Evolutionary conservation across 2,113 vertebrate species (phyloP).

Genomic region (Entomyzon cyanotis): DNA sequence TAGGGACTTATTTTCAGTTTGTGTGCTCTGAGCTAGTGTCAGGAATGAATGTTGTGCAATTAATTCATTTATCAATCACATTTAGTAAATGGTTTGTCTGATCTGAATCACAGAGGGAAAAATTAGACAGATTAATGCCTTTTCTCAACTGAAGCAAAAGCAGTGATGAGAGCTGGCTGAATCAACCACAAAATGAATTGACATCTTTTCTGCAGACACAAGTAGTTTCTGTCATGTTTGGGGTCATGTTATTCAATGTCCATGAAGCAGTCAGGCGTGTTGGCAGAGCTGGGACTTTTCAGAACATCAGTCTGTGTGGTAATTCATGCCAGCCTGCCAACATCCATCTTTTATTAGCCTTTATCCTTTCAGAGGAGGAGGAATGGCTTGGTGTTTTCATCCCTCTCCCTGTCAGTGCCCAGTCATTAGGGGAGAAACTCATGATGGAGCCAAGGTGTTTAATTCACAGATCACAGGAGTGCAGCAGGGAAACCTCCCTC

Average conservation of each 20-base stretch:
- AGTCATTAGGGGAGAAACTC: background rate
- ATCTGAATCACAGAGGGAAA: slow-evolving; percentile 10
- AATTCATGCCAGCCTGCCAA: slow-evolving; percentile 20
- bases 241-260: background rate
- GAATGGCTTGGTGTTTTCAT: background rate
- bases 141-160: slow-evolving; percentile 16
- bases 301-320: background rate
- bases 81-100: slow-evolving; percentile 15
- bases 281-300: slow-evolving; percentile 19
- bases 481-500: background rate
- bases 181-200: background rate
- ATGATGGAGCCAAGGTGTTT: background rate
- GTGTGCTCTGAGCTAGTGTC: background rate
- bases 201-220: background rate
- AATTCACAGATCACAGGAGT: background rate
- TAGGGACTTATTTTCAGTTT: slow-evolving; percentile 5
- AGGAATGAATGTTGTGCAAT: background rate
- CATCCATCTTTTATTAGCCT: background rate
- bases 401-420: background rate
- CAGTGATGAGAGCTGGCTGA: slow-evolving; percentile 4
- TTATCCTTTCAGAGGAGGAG: slow-evolving; percentile 2
- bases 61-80: slow-evolving; percentile 28
- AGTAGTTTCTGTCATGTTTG: slow-evolving; percentile 2
- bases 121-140: slow-evolving; percentile 33
- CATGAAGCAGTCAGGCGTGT: background rate